Evolutionary conservation across 1,140 invertebrate species (phyloP).

Genomic region (Drosophila pseudoananassae): DNA sequence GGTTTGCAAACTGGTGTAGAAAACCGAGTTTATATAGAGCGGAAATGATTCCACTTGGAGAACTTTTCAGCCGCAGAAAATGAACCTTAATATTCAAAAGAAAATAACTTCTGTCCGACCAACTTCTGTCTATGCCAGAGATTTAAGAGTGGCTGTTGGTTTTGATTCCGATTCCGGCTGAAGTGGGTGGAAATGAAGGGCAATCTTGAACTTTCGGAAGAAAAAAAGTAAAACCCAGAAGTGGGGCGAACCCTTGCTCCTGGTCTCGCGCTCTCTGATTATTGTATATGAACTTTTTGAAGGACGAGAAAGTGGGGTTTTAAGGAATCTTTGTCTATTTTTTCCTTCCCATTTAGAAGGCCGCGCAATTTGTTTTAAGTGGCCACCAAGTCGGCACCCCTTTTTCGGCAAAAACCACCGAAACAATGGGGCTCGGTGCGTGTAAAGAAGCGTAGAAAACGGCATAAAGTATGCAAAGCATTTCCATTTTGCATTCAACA

Average conservation of each 20-base stretch:
- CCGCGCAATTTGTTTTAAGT: slow-evolving; percentile 82
- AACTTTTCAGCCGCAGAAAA: slow-evolving; percentile 45
- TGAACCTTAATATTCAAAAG: slow-evolving; percentile 56
- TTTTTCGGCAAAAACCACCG: slow-evolving; percentile 14
- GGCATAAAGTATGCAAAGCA: slow-evolving; percentile 83
- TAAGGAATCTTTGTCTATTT: slow-evolving; percentile 28
- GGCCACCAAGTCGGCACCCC: slow-evolving; percentile 48
- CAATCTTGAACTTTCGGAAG: slow-evolving; percentile 50
- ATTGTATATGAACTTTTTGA: slow-evolving; percentile 66
- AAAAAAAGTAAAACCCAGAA: slow-evolving; percentile 1
- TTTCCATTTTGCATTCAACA: slow-evolving; percentile 83
- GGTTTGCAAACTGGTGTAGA: too few relatives aligned
- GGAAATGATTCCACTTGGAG: slow-evolving; percentile 12
- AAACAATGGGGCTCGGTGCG: slow-evolving; percentile 41
- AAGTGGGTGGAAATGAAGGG: slow-evolving; percentile 48
- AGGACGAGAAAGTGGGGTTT: slow-evolving; percentile 30
- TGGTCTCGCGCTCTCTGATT: slow-evolving; percentile 46
- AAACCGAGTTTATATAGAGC: too few relatives aligned
- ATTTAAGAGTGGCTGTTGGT: slow-evolving; percentile 30
- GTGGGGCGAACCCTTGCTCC: slow-evolving; percentile 44
- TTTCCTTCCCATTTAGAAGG: slow-evolving; percentile 2
- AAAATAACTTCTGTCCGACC: slow-evolving; percentile 43
- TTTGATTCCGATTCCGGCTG: slow-evolving; percentile 23
- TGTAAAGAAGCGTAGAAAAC: slow-evolving; percentile 72
- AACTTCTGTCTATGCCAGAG: slow-evolving; percentile 36